phyloP scores from a whole-genome alignment of 1,140 invertebrate species.

The Galleria mellonella region DNA sequence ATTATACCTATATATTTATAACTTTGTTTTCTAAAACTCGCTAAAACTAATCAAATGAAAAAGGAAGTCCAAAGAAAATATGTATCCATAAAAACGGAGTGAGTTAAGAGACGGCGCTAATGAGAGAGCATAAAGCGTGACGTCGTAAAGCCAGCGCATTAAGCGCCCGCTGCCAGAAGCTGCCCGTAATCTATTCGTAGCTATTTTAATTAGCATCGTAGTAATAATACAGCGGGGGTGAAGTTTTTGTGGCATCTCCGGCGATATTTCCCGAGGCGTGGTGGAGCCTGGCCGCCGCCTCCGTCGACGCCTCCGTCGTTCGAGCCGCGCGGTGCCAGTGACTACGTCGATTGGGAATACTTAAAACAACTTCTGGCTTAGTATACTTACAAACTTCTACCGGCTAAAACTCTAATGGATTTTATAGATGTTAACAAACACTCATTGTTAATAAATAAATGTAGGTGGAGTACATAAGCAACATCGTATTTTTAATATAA shows the following conservation, averaged over 20 bases:
- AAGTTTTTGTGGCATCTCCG: slow-evolving; percentile 61
- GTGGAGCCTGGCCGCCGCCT: slow-evolving; percentile 19
- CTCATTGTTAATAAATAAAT: slow-evolving; percentile 13
- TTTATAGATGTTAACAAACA: slow-evolving; percentile 31
- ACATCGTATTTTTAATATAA: no score
- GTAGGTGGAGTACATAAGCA: not conserved
- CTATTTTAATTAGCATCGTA: slow-evolving; percentile 69
- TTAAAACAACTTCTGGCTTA: slow-evolving; percentile 54
- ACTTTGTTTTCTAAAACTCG: slow-evolving; percentile 8
- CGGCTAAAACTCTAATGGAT: slow-evolving; percentile 35
- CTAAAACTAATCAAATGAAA: slow-evolving; percentile 21
- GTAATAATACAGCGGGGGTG: slow-evolving; percentile 54
- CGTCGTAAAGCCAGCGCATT: slow-evolving; percentile 65
- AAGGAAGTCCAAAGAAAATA: slow-evolving; percentile 28
- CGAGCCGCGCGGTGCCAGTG: not conserved
- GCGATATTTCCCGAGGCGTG: slow-evolving; percentile 36
- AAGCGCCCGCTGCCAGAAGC: slow-evolving; percentile 61
- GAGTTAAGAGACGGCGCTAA: slow-evolving; percentile 54
- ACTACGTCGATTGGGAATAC: slow-evolving; percentile 30
- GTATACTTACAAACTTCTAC: slow-evolving; percentile 51
- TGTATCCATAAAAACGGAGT: slow-evolving; percentile 50
- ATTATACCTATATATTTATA: no score
- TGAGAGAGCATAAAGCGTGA: slow-evolving; percentile 67
- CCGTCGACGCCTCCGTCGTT: not conserved
- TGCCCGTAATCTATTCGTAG: slow-evolving; percentile 64